These are phyloP conservation scores for Pachyseris speciosa DNA, from an alignment of 64 coral and sea anemone genomes.

Conservation along the genomic window DNA sequence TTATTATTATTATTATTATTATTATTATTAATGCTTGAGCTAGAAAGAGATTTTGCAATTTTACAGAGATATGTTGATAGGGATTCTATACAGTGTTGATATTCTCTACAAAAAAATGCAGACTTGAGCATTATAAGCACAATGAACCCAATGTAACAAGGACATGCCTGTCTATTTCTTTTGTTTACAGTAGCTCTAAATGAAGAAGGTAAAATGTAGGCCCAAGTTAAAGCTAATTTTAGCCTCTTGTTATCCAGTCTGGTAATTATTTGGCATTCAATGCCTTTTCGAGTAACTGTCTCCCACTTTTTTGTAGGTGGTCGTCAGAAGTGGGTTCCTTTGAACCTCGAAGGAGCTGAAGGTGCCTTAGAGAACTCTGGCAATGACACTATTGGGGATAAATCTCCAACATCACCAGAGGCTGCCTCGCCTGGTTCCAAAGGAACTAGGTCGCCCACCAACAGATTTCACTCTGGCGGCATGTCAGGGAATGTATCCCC, in stretches of 20 bases:
- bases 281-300: background rate
- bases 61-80: too few species aligned
- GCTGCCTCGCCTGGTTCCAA: slow-evolving; percentile 38
- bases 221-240: too few species aligned
- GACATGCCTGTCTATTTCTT: too few species aligned
- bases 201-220: too few species aligned
- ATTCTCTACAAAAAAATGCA: too few species aligned
- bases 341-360: slow-evolving; percentile 72
- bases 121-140: too few species aligned
- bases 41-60: too few species aligned
- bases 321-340: slow-evolving; percentile 88
- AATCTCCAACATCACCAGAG: slow-evolving; percentile 79
- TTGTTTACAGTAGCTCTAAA: too few species aligned
- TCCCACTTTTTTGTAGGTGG: slow-evolving; percentile 10
- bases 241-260: background rate
- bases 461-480: slow-evolving; percentile 61
- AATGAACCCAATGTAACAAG: too few species aligned
- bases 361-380: slow-evolving; percentile 8
- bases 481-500: slow-evolving; percentile 34
- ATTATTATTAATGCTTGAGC: too few species aligned
- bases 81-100: too few species aligned
- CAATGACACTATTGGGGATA: slow-evolving; percentile 15
- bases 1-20: too few species aligned
- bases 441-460: slow-evolving; percentile 74
- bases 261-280: background rate